Evolutionary conservation across 2,113 vertebrate genomes (phyloP), one percentile per base, ranked within the genome.

Genomic region (Rattus norvegicus): DNA sequence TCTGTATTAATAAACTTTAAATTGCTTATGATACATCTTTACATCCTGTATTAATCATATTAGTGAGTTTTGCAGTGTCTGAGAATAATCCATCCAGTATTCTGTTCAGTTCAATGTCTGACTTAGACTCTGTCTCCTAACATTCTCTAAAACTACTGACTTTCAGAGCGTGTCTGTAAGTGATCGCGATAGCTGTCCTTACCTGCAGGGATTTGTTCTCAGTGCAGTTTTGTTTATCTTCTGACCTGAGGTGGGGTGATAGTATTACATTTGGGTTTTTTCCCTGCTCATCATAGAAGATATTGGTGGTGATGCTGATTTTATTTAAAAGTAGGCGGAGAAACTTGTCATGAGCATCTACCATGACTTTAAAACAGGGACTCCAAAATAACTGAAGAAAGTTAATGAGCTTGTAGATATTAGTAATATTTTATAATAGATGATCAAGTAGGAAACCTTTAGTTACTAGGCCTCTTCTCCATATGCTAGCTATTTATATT

Each of bases 21-120:
- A 59, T 94, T 97, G 72, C 7, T 81, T 93, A 79, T 88, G 92
- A 65, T 92, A 79, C 75, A 69, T 56, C 12, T 85, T 47, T 67
- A 5, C 7, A 79, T 65, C 83, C 56, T 61, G 9, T 88, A 39
- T 79, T 92, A 90, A 36, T 94, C 65, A 73, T 72, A 90, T 79
- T 88, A 88, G 49, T 84, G 63, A 92, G 19, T 16, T 93, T 96
- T 97, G 47, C 54, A 95, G 89, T 90, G 47, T 92, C 84, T 79
- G 54, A 79, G 12, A 95, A 1, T 85, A 93, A 63, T 91, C 56
- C 72, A 89, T 87, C 73, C 61, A 56, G 61, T 92, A 47, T n/a
- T 59, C 8, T 10, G 5, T 85, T 75, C n/a, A 85, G 52, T 75
- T 91, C 52, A 70, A 28, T 91, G 5, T 95, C 91, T 93, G 54